Conservation (phyloP, 2,113 vertebrate genomes). For the Sinosuthora webbiana region DNA sequence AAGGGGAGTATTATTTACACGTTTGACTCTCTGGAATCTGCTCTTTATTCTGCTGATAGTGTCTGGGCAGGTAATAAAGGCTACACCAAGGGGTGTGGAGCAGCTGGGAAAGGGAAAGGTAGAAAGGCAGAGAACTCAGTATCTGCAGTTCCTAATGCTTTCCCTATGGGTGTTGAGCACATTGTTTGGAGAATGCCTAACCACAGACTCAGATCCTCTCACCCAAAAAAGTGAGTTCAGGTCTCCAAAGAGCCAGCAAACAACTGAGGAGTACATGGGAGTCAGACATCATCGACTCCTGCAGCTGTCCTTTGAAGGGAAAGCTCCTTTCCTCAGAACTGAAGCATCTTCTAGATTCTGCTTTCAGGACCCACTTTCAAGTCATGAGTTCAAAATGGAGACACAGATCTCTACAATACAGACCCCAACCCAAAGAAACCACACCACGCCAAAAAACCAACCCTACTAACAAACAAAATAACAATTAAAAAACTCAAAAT, state of each 20-base stretch:
- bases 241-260: not conserved
- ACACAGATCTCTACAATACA: not conserved
- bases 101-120: fast-evolving
- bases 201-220: not conserved
- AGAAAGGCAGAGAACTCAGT: not conserved
- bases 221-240: not conserved
- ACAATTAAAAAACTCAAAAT: not conserved
- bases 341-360: not conserved
- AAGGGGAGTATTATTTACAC: not conserved
- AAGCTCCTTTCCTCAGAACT: not conserved
- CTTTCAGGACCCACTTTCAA: not conserved
- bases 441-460: not conserved
- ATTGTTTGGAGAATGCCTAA: not conserved
- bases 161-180: not conserved
- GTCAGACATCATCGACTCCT: not conserved
- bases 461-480: not conserved
- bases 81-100: not conserved
- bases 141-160: not conserved
- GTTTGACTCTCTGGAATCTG: not conserved
- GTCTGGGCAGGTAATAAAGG: not conserved
- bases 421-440: not conserved
- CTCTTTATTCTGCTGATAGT: not conserved
- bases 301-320: not conserved
- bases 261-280: not conserved
- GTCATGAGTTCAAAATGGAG: not conserved